Evolutionary conservation across 2,113 vertebrate species (phyloP).

Genomic region (Nansenia antarctica): DNA sequence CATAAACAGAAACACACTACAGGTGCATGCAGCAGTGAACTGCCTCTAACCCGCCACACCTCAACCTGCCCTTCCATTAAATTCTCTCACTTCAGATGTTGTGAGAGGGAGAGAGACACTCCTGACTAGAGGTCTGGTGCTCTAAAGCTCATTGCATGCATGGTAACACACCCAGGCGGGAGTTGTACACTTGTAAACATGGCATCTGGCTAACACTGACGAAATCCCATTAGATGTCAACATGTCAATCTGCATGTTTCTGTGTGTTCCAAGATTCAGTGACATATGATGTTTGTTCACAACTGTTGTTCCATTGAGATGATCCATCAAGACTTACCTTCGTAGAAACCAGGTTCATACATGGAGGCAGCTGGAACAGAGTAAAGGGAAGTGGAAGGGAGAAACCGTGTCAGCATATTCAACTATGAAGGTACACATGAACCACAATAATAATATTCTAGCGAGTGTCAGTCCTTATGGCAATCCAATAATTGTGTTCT

Average conservation of each 20-base stretch:
- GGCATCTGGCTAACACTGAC: not conserved
- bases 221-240: not conserved
- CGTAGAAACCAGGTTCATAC: constrained; percentile 49
- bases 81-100: not conserved
- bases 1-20: not conserved
- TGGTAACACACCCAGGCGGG: not conserved
- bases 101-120: not conserved
- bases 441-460: too few relatives aligned
- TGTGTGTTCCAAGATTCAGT: not conserved
- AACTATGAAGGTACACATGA: constrained; percentile 19
- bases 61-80: not conserved
- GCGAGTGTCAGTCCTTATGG: too few relatives aligned
- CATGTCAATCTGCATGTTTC: not conserved
- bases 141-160: not conserved
- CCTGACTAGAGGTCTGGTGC: not conserved
- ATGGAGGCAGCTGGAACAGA: constrained; percentile 58
- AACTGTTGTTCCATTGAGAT: not conserved
- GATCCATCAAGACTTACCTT: constrained; percentile 62
- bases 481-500: too few relatives aligned
- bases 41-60: too few relatives aligned
- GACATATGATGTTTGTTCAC: not conserved
- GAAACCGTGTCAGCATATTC: constrained; percentile 9
- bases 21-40: not conserved
- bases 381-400: constrained; percentile 6
- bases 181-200: not conserved